These are phyloP conservation scores for Atrina japonica DNA, from an alignment of 2,888 invertebrate genomes.

Conservation along the genomic window DNA sequence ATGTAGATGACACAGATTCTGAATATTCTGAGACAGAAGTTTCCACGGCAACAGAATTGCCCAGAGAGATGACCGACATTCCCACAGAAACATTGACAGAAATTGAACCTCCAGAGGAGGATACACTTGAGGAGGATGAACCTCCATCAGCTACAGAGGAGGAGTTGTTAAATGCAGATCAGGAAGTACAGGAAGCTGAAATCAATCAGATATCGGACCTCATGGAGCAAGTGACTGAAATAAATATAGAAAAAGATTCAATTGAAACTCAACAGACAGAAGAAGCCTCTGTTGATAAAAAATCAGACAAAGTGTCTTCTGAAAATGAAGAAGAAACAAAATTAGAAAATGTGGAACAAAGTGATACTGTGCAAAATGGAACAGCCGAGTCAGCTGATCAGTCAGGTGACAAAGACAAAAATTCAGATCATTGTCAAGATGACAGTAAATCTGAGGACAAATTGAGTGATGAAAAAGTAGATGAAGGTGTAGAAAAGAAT, in stretches of 20 bases:
- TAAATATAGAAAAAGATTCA: slow-evolving; percentile 9
- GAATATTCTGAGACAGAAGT: slow-evolving; percentile 41
- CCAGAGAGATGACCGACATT: slow-evolving; percentile 29
- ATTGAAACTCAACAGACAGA: slow-evolving; percentile 24
- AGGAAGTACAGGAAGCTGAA: slow-evolving; percentile 22
- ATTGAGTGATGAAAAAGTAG: slow-evolving; percentile 5
- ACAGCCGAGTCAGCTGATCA: slow-evolving; percentile 25
- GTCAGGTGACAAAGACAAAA: slow-evolving; percentile 23
- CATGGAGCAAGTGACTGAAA: slow-evolving; percentile 21
- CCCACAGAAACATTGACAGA: slow-evolving; percentile 48
- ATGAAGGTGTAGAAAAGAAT: slow-evolving; percentile 11
- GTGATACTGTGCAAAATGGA: slow-evolving; percentile 15
- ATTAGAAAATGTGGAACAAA: slow-evolving; percentile 11
- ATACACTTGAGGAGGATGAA: slow-evolving; percentile 54
- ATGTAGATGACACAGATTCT: slow-evolving; percentile 2
- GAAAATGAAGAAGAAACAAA: slow-evolving; percentile 25
- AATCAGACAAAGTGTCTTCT: slow-evolving; percentile 3
- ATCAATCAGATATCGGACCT: slow-evolving; percentile 22
- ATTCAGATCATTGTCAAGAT: slow-evolving; percentile 6
- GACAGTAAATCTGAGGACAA: slow-evolving; percentile 15
- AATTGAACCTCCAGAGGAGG: slow-evolving; percentile 60
- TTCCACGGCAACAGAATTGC: slow-evolving; percentile 35
- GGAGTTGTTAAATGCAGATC: slow-evolving; percentile 16
- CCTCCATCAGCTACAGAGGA: slow-evolving; percentile 40
- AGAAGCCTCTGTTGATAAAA: background rate